Base-by-base conservation (phyloP, 2,113 vertebrate genomes). In the Osmerus eperlanus region DNA sequence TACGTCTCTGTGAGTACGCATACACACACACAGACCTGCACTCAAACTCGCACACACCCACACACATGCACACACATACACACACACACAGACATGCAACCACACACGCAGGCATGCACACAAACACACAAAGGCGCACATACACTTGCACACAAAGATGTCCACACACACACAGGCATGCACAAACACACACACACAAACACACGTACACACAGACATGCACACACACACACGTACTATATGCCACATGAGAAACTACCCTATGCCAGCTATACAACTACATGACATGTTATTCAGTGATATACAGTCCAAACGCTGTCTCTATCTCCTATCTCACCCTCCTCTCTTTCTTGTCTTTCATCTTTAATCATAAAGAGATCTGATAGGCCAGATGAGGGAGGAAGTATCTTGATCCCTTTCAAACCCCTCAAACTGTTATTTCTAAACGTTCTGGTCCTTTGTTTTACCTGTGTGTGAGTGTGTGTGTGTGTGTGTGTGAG, bases 1-100 rank as follows among this genome's bases (percentile, higher is more conserved):
- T 99, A 99, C 1, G 96, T 99, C 73, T 99, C 97, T 1, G 97
- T 99, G 87, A 96, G 97, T 97, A 58, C 16, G 36, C 47, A 62
- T 13, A 13, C 65, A 52, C 65, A 62, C 60, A 25, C 60, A 28
- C 25, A 28, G 25, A 3, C 25, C 2, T 28, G 25, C 25, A 25
- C 25, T 3, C 25, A 23, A 23, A 25, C 25, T 2, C 25, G 2
- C 25, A 28, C 25, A 23, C 23, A 23, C 23, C 23, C 23, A 23
- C 23, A 23, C 23, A 23, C 23, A 28, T 28, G 25, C 25, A 28
- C 25, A 1, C 25, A 28, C 25, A 28, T 2, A 28, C 25, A 28
- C 25, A 62, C 16, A 13, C 59, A 23, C n/a, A 3, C 19, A 36
- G n/a, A 13, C 59, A 61, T 21, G 32, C 63, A 28, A 28, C 25